Evolutionary conservation across 1,140 invertebrate species (phyloP), one percentile per base, ranked within the genome.

Genomic region (Thalassaphorura encarpata): DNA sequence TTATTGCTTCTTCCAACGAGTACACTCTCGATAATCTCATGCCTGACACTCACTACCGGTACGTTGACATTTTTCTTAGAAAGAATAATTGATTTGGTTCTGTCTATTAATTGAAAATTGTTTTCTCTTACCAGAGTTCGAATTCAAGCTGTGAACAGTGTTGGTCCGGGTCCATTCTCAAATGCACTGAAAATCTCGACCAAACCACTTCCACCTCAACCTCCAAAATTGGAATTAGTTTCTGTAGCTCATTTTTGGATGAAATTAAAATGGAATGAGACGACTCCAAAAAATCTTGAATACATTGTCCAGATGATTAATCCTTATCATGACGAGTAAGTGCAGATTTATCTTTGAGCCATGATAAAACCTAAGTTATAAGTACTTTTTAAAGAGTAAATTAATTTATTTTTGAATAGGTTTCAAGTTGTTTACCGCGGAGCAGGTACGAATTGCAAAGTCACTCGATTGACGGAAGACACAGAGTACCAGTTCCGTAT

Each of bases 231-330:
- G 15, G 81, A 87, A 64, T 85, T 83, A 69, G 76, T 81, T 6
- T 78, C 77, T 41, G 72, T 75, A 5, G 81, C 80, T 1, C 84
- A 88, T 71, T 89, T 89, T 71, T 83, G 80, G 70, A 75, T 93
- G 46, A 88, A 87, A 67, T 74, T 93, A 19, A 87, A 87, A 69
- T 93, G 89, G 89, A 81, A 79, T 18, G 82, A 85, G 40, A 77
- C 76, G 15, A 77, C 77, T 62, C 82, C 79, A 59, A 66, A 74
- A 13, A 82, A 84, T 66, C 80, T 83, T 13, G 81, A 83, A 62
- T 90, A 86, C 72, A 81, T 78, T 58, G 75, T 92, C 46, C 85
- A 89, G 73, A 85, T 87, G 81, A 80, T 82, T 59, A 80, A 78
- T 59, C 71, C 74, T 2, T 74, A 80, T 33, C 73, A 75, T 40